Evolutionary conservation across 2,888 invertebrate genomes (phyloP).

Genomic region (Pterostichus niger): DNA sequence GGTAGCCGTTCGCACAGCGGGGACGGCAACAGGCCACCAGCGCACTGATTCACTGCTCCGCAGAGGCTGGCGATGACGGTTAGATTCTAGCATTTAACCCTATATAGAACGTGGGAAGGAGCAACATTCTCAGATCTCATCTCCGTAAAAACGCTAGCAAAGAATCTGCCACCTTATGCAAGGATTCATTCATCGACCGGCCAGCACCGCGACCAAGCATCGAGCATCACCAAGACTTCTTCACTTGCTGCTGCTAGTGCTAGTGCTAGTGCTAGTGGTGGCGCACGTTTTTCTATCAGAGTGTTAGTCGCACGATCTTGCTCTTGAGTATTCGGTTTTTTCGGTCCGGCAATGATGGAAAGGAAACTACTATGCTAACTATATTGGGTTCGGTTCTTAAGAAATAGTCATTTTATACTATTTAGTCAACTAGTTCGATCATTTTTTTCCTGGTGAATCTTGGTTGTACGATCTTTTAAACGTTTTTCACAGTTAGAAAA

Average conservation of each 20-base stretch:
- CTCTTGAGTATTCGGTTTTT: neutral
- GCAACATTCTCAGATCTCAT: slow-evolving; percentile 74
- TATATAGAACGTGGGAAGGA: slow-evolving; percentile 75
- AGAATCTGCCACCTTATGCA: slow-evolving; percentile 73
- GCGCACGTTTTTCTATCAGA: neutral
- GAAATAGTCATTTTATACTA: neutral
- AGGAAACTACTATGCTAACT: slow-evolving; percentile 4
- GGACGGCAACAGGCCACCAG: slow-evolving; percentile 34
- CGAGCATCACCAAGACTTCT: neutral
- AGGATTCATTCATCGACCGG: slow-evolving; percentile 69
- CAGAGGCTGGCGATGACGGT: slow-evolving; percentile 52
- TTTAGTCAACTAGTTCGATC: neutral
- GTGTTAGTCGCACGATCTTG: slow-evolving; percentile 3
- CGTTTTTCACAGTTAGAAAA: no score
- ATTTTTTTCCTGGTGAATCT: no score
- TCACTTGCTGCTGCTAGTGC: neutral
- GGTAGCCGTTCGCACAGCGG: slow-evolving; percentile 1
- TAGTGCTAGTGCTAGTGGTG: neutral
- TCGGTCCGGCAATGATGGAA: neutral
- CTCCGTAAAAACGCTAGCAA: slow-evolving; percentile 72
- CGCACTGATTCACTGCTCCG: slow-evolving; percentile 62
- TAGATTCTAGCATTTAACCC: slow-evolving; percentile 68
- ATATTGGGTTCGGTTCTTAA: neutral
- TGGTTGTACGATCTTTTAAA: no score
- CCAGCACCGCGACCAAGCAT: no score